Percentiles rank a stretch among this genome's conserved stretches.
phyloP scores from a whole-genome alignment of 2,797 vertebrate species.

The Siniperca undulata region DNA sequence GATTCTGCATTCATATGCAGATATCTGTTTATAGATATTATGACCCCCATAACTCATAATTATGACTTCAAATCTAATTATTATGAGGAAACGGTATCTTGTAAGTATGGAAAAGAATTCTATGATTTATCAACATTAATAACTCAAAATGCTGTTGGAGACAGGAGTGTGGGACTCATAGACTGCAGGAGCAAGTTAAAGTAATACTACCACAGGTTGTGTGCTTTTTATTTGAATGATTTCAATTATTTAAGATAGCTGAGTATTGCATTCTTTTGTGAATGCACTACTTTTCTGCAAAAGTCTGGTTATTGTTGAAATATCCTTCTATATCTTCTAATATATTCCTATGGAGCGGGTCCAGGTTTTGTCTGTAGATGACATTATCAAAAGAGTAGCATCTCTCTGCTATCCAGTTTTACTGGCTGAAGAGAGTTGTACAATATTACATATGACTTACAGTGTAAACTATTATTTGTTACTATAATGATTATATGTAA shows the following conservation, averaged over 20 bases:
- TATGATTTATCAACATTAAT: neutral
- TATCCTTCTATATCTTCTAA: neutral
- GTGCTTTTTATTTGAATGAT: neutral
- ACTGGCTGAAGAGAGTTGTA: neutral
- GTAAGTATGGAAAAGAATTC: neutral
- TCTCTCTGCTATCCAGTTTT: neutral
- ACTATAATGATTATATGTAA: neutral
- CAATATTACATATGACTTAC: no score
- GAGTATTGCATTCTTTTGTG: neutral
- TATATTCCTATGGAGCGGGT: neutral
- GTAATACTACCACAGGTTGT: neutral
- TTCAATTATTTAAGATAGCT: neutral
- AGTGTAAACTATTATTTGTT: neutral
- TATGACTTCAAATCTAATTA: neutral
- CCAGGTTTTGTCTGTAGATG: neutral
- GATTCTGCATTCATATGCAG: no score
- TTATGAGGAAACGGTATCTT: neutral
- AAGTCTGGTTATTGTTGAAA: neutral
- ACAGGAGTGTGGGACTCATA: neutral
- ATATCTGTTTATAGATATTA: no score
- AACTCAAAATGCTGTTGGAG: neutral
- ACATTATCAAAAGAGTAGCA: neutral
- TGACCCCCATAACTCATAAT: neutral
- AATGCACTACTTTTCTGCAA: neutral
- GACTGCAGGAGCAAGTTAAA: neutral